Conservation (phyloP, 2,797 vertebrate species). For the Margarornis squamiger region DNA sequence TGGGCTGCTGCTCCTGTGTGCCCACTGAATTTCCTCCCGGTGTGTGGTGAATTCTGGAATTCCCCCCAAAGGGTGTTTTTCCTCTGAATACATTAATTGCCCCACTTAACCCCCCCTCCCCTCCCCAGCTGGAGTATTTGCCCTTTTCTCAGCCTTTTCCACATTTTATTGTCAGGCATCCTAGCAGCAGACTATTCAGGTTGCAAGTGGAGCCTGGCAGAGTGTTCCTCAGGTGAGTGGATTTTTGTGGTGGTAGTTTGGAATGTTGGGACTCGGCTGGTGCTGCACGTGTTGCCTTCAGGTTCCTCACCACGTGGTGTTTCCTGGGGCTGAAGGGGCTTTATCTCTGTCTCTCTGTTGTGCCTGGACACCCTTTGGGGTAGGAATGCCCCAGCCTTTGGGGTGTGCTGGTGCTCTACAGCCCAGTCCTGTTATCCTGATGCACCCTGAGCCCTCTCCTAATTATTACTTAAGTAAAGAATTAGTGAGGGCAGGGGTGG, state of each 20-base stretch:
- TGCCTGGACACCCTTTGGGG: not conserved
- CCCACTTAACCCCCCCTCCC: not conserved
- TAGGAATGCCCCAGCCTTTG: not conserved
- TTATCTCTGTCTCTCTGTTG: not conserved
- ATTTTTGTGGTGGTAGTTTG: not conserved
- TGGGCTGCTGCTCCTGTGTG: rapidly evolving
- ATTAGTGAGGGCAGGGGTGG: not conserved
- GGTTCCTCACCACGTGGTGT: not conserved
- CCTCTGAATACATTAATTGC: not conserved
- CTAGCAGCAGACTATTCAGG: constrained; percentile 47
- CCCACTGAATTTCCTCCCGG: not conserved
- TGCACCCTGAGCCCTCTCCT: not conserved
- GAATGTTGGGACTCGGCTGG: not conserved
- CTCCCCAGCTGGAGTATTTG: not conserved
- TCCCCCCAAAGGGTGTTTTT: not conserved
- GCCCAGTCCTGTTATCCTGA: not conserved
- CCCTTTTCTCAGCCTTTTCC: constrained; percentile 17
- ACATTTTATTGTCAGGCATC: constrained; percentile 53
- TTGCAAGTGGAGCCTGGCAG: constrained; percentile 26
- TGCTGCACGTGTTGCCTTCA: not conserved
- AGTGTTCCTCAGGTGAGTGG: constrained; percentile 32
- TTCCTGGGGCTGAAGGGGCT: not conserved
- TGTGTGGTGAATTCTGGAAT: not conserved
- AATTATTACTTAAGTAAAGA: not conserved
- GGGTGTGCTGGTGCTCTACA: not conserved